Evolutionary conservation across 2,113 vertebrate species (phyloP).

Genomic region (Entomyzon cyanotis): DNA sequence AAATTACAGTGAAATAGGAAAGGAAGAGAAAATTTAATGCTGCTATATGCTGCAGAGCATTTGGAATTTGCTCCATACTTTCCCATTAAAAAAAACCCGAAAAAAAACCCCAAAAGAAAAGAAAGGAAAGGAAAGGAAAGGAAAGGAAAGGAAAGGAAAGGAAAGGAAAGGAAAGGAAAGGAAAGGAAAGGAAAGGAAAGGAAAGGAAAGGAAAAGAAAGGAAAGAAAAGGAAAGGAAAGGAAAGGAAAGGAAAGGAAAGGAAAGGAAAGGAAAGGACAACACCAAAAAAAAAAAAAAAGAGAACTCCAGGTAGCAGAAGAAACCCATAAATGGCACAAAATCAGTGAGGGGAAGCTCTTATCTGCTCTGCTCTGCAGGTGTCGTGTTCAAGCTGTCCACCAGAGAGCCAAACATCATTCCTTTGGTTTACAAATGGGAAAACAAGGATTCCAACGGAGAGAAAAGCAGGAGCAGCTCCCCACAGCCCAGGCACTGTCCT

Average conservation of each 20-base stretch:
- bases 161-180: too few species aligned
- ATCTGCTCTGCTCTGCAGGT: neutral
- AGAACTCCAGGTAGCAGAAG: neutral
- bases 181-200: too few species aligned
- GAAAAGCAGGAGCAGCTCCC: neutral
- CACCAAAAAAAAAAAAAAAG: too few species aligned
- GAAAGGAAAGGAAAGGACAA: fast-evolving
- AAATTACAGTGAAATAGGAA: neutral
- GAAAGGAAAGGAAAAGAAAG: fast-evolving
- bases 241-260: too few species aligned
- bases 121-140: too few species aligned
- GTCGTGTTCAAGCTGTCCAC: neutral
- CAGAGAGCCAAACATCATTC: neutral
- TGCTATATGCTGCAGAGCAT: neutral
- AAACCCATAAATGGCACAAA: neutral
- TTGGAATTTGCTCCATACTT: neutral
- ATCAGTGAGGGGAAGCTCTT: neutral
- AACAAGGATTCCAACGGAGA: neutral
- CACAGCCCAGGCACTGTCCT: neutral
- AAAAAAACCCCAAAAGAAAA: too few species aligned
- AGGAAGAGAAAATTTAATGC: neutral
- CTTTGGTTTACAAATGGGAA: neutral
- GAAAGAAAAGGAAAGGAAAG: too few species aligned
- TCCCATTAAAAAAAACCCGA: neutral
- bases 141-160: too few species aligned